phyloP scores from a whole-genome alignment of 2,113 vertebrate genomes.

The Gymnocephalus cernua region DNA sequence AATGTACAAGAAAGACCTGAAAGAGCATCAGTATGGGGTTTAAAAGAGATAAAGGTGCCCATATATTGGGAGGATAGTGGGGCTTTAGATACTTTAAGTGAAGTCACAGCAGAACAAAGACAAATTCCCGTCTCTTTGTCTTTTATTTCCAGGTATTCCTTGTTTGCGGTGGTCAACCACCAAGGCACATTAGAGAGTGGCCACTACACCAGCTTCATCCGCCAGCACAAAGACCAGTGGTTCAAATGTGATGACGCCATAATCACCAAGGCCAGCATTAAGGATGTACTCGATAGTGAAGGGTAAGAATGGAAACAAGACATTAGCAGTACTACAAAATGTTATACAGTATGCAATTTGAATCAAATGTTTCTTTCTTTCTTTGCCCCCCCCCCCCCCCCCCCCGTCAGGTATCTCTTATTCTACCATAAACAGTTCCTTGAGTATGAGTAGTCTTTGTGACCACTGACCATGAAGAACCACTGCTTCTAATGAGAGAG shows the following conservation, averaged over 20 bases:
- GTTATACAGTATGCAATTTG: neutral
- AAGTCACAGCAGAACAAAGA: neutral
- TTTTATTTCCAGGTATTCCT: slow-evolving; percentile 90
- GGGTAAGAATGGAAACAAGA: slow-evolving; percentile 84
- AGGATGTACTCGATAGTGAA: slow-evolving; percentile 98
- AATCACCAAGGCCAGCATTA: slow-evolving; percentile 99
- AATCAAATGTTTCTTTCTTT: neutral
- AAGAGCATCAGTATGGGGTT: neutral
- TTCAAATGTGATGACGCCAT: slow-evolving; percentile 99
- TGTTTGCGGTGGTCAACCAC: slow-evolving; percentile 99
- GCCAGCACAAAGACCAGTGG: slow-evolving; percentile 99
- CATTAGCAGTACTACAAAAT: neutral
- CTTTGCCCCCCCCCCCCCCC: neutral
- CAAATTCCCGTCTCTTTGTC: neutral
- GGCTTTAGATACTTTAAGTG: neutral
- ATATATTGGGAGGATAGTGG: neutral
- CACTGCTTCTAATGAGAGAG: slow-evolving; percentile 59
- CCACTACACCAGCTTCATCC: slow-evolving; percentile 99
- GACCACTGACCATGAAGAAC: slow-evolving; percentile 66
- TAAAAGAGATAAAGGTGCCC: neutral
- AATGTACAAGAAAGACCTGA: neutral
- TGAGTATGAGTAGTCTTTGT: slow-evolving; percentile 92
- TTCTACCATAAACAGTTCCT: slow-evolving; percentile 99
- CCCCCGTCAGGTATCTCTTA: slow-evolving; percentile 88
- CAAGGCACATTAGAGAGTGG: slow-evolving; percentile 99